These are phyloP conservation scores for Lynx canadensis DNA, from an alignment of 2,113 vertebrate species.

Conservation along the genomic window DNA sequence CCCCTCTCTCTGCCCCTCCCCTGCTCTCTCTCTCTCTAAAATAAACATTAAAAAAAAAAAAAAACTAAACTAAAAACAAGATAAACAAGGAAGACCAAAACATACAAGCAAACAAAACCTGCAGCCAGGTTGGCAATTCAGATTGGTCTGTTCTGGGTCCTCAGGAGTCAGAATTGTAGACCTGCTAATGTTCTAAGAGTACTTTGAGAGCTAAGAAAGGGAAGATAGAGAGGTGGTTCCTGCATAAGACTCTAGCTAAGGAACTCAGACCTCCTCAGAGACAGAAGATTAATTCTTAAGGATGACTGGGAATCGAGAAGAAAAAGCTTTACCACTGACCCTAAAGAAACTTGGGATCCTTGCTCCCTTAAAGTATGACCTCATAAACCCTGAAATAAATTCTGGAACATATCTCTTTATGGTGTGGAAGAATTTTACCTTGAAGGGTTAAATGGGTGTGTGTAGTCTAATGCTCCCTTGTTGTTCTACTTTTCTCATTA, in stretches of 20 bases:
- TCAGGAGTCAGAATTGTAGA: neutral
- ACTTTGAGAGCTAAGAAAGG: neutral
- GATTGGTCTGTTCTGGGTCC: neutral
- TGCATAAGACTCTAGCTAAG: neutral
- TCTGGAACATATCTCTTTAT: neutral
- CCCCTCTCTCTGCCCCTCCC: too few relatives aligned
- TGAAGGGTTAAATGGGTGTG: neutral
- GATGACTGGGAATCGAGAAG: neutral
- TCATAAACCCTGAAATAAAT: constrained; percentile 28
- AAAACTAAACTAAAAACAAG: too few relatives aligned
- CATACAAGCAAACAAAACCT: neutral
- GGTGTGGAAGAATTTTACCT: neutral
- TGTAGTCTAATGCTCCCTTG: neutral
- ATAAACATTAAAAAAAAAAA: too few relatives aligned
- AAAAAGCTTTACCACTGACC: neutral
- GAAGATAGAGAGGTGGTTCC: neutral
- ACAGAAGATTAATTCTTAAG: neutral
- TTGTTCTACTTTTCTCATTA: neutral
- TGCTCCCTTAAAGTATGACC: neutral
- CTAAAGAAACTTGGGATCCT: neutral
- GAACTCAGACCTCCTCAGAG: neutral
- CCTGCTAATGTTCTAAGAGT: neutral
- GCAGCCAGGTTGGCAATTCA: neutral
- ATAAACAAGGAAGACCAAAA: neutral
- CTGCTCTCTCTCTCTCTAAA: too few relatives aligned